These are phyloP conservation scores for Phocides pigmalion DNA, from an alignment of 1,140 invertebrate species.

Conservation along the genomic window DNA sequence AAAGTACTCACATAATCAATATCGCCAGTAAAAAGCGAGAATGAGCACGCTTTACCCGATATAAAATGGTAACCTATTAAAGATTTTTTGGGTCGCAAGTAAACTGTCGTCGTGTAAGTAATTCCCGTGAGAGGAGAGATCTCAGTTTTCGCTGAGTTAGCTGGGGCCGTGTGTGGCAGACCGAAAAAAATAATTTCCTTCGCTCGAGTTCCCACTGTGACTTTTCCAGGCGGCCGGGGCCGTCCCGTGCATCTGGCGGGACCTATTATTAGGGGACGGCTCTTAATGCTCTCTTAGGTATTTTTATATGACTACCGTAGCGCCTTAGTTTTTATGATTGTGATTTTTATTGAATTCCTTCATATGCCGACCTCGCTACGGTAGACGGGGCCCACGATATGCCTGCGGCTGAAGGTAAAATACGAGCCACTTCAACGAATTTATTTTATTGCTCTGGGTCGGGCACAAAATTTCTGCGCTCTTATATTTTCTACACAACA, in stretches of 20 bases:
- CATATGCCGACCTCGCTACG: conserved; percentile 45
- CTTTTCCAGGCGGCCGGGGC: conserved; percentile 78
- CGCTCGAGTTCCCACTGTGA: conserved; percentile 77
- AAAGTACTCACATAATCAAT: neutral
- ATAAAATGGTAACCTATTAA: conserved; percentile 16
- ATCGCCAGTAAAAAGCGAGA: neutral
- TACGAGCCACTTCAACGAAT: conserved; percentile 72
- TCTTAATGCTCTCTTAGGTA: conserved; percentile 80
- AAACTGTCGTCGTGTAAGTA: conserved; percentile 52
- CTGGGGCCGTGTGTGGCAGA: conserved; percentile 79
- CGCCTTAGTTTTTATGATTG: conserved; percentile 79
- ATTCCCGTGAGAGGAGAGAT: conserved; percentile 57
- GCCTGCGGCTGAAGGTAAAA: conserved; percentile 72
- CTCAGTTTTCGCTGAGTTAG: conserved; percentile 74
- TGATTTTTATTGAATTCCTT: conserved; percentile 80
- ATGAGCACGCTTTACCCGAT: neutral
- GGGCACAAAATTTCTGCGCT: conserved; percentile 52
- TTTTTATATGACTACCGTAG: conserved; percentile 77
- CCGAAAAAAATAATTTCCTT: conserved; percentile 82
- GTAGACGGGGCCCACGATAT: conserved; percentile 51
- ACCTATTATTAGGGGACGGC: conserved; percentile 80
- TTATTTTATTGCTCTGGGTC: conserved; percentile 74
- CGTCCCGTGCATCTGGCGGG: conserved; percentile 80
- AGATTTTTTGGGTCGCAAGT: conserved; percentile 36
- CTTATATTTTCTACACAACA: conserved; percentile 52